A percentile compares a stretch with the other conserved stretches of the same genome.
These are phyloP conservation scores for Malthinus seriepunctatus DNA, from an alignment of 2,888 invertebrate genomes.

Conservation along the genomic window DNA sequence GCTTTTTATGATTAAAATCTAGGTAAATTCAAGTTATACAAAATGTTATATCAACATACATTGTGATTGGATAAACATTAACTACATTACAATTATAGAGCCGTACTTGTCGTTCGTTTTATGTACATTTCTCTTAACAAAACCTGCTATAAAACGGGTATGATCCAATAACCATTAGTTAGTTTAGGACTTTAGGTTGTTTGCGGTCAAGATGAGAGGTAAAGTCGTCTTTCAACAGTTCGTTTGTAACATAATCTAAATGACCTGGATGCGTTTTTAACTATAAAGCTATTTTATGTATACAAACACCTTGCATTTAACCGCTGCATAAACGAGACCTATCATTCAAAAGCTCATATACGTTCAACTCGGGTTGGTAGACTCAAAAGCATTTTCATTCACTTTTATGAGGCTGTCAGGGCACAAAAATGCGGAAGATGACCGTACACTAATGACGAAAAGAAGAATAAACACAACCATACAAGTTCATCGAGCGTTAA, in stretches of 20 bases:
- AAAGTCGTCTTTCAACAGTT: not conserved
- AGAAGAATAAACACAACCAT: slow-evolving; percentile 7
- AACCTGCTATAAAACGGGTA: slow-evolving; percentile 8
- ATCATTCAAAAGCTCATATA: no score
- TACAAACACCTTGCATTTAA: slow-evolving; percentile 5
- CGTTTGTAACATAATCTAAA: not conserved
- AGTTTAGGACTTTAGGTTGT: slow-evolving; percentile 12
- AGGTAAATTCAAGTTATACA: no score
- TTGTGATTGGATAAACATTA: no score
- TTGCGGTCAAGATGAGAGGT: slow-evolving; percentile 20
- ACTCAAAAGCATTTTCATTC: not conserved
- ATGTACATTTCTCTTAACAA: no score
- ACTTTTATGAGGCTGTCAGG: not conserved
- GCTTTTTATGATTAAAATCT: no score
- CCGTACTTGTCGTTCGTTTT: no score
- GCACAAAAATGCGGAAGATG: slow-evolving; percentile 1
- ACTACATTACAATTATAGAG: no score
- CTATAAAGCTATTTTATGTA: slow-evolving; percentile 14
- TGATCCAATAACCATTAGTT: slow-evolving; percentile 20
- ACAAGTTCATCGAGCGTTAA: slow-evolving; percentile 20
- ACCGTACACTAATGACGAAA: not conserved
- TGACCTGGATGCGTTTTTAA: slow-evolving; percentile 3
- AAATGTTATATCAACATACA: no score
- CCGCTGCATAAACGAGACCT: not conserved
- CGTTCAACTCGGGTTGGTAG: no score